phyloP scores from a whole-genome alignment of 2,113 vertebrate genomes.

The Ciconia stormi region DNA sequence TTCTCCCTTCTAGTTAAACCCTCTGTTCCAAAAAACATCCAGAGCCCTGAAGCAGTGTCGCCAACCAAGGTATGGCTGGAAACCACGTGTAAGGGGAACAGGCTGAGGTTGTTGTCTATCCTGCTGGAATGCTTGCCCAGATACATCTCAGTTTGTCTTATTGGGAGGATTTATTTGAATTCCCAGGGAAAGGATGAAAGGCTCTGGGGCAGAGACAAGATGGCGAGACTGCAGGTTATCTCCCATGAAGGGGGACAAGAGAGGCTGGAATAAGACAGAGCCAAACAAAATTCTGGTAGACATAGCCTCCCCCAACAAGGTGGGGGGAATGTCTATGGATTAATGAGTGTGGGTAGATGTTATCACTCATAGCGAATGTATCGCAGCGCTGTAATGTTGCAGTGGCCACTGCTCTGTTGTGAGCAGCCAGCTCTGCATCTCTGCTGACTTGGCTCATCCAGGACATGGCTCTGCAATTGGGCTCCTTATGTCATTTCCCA shows the following conservation, averaged over 20 bases:
- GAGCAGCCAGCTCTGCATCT: not conserved
- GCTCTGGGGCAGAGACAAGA: not conserved
- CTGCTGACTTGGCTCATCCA: not conserved
- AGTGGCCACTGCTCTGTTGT: accelerated
- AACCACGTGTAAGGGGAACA: not conserved
- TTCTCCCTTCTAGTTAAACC: slow-evolving; percentile 45
- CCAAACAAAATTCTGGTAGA: not conserved
- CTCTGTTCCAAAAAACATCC: not conserved
- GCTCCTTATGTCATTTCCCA: not conserved
- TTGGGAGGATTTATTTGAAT: not conserved
- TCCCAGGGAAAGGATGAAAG: not conserved
- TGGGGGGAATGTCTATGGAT: not conserved
- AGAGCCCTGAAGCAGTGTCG: not conserved
- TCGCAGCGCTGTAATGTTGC: accelerated
- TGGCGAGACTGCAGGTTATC: not conserved
- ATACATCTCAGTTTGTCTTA: not conserved
- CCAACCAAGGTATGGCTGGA: slow-evolving; percentile 59
- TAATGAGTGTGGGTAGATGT: not conserved
- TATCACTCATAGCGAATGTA: not conserved
- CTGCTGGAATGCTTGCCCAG: not conserved
- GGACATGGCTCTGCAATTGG: not conserved
- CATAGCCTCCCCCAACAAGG: not conserved
- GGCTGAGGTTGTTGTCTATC: not conserved
- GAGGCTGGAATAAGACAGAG: not conserved
- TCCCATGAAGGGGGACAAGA: not conserved